Base-by-base conservation (phyloP, 1,140 invertebrate species). In the Thalassaphorura encarpata region DNA sequence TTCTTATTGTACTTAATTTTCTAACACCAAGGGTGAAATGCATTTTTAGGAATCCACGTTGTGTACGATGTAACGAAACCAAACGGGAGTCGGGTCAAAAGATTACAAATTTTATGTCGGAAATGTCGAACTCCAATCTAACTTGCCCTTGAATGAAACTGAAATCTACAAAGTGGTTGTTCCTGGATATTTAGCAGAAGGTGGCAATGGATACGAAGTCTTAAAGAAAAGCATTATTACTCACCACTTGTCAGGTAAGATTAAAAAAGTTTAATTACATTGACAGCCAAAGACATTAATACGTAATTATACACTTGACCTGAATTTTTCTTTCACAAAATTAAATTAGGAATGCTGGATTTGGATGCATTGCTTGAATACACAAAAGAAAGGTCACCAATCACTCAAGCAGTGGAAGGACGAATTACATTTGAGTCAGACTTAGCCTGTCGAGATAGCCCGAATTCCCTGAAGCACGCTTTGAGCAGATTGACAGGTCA, bases 141-240 rank as follows among this genome's bases (percentile, higher is more conserved):
- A 48, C 46, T 11, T 27, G 8, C 46, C 46, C 11, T 18, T 48
- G 26, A 8, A 23, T 11, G 46, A 48, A 6, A 16, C 15, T 13
- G 8, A 48, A 48, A 18, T 48, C 5, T 48, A 48, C 46, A 48
- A 29, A 19, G 46, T 48, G 5, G 11, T 24, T 4, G 46, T 48
- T 11, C 46, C 46, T 8, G 46, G 46, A 15, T 48, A 18, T 26
- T 26, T 48, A 24, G 42, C 18, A 8, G 21, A 45, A 15, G 42
- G 42, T 21, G 42, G 42, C 21, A 18, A 18, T 23, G 42, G 42
- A 13, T 45, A 45, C 21, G 42, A 45, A 0, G 63, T 75, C 26
- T 66, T 76, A 4, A 65, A 66, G 45, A 62, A 73, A 5, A 67
- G 69, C 21, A 56, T 66, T 5, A 58, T 72, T 6, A 51, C 61